Evolutionary conservation across 2,797 vertebrate species (phyloP).

Genomic region (Catamblyrhynchus diadema): DNA sequence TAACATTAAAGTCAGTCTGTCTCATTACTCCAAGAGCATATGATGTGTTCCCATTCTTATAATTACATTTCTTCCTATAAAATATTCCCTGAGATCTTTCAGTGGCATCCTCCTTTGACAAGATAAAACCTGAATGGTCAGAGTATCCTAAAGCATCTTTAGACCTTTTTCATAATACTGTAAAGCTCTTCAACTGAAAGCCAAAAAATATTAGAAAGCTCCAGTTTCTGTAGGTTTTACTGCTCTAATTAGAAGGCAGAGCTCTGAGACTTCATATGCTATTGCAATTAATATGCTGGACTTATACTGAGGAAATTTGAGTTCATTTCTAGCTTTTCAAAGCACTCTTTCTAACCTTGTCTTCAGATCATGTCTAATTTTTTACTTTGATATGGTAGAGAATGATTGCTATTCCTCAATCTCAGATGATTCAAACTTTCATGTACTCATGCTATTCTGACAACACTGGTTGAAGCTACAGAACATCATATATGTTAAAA

Average conservation of each 20-base stretch:
- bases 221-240: not conserved
- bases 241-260: not conserved
- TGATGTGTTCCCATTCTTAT: not conserved
- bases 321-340: not conserved
- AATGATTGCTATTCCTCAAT: not conserved
- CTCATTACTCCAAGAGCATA: not conserved
- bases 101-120: not conserved
- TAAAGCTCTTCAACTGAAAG: not conserved
- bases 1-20: not conserved
- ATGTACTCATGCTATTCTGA: not conserved
- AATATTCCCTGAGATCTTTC: not conserved
- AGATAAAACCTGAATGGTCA: not conserved
- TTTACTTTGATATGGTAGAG: not conserved
- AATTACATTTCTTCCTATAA: not conserved
- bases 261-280: not conserved
- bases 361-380: not conserved
- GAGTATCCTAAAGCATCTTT: not conserved
- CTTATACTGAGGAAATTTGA: not conserved
- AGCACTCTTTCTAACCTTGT: not conserved
- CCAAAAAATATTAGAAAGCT: not conserved
- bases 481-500: not conserved
- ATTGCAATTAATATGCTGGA: not conserved
- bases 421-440: not conserved
- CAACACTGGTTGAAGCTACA: not conserved
- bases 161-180: not conserved